Percentiles rank a stretch among this genome's conserved stretches.
phyloP scores from a whole-genome alignment of 2,888 invertebrate genomes.

The Hipparchia semele region DNA sequence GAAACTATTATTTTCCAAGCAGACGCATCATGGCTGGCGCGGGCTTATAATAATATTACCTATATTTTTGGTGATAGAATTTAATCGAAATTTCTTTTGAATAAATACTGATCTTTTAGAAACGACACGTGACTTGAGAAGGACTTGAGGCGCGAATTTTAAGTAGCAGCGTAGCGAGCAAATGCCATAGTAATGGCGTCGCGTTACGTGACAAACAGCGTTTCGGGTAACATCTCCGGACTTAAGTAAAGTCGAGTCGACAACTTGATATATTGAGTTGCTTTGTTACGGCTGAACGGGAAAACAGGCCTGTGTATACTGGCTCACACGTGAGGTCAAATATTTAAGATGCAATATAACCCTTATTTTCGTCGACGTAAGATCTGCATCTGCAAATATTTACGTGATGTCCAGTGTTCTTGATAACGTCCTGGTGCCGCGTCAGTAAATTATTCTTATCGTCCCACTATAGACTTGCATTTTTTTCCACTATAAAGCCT shows the following conservation, averaged over 20 bases:
- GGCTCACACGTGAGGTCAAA: constrained; percentile 19
- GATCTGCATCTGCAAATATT: constrained; percentile 12
- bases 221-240: constrained; percentile 64
- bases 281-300: constrained; percentile 67
- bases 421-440: constrained; percentile 27
- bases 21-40: too few species aligned
- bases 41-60: too few species aligned
- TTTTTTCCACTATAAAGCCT: constrained; percentile 26
- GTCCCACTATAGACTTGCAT: constrained; percentile 28
- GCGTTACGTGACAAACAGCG: constrained; percentile 68
- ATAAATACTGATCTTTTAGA: not conserved
- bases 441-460: constrained; percentile 41
- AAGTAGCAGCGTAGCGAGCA: constrained; percentile 33
- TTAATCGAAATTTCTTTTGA: too few species aligned
- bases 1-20: too few species aligned
- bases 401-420: constrained; percentile 15
- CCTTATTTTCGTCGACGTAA: constrained; percentile 14
- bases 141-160: constrained; percentile 38
- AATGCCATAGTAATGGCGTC: constrained; percentile 53
- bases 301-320: constrained; percentile 61
- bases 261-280: constrained; percentile 77
- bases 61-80: too few species aligned
- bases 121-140: constrained; percentile 27
- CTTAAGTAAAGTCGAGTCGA: constrained; percentile 63
- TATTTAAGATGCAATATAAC: constrained; percentile 22